Evolutionary conservation across 2,797 vertebrate species (phyloP).

Genomic region (Sebastes iracundus): DNA sequence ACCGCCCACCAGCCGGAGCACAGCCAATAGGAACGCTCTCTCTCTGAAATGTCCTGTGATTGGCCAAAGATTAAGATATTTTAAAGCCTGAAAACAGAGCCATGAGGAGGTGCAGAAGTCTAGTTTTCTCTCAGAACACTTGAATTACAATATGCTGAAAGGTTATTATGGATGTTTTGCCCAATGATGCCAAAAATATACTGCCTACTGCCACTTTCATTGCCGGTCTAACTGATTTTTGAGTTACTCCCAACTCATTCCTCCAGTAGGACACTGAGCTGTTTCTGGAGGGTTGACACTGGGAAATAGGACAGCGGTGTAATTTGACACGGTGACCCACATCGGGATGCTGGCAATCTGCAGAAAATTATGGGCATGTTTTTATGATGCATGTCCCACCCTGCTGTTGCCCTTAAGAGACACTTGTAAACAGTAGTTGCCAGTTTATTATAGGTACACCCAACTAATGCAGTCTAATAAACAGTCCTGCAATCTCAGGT

Average conservation of each 20-base stretch:
- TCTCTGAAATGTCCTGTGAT: too few species aligned
- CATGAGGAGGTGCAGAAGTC: too few species aligned
- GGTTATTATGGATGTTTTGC: too few species aligned
- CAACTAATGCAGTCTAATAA: not conserved
- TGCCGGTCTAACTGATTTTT: not conserved
- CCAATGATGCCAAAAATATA: too few species aligned
- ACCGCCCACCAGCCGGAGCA: too few species aligned
- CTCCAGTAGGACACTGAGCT: not conserved
- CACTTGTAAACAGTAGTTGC: not conserved
- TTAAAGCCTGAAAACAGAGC: too few species aligned
- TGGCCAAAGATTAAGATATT: too few species aligned
- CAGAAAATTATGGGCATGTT: not conserved
- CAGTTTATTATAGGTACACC: not conserved
- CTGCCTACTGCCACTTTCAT: too few species aligned
- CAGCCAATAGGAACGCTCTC: too few species aligned
- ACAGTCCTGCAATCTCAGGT: not conserved
- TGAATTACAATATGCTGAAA: too few species aligned
- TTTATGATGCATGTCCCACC: not conserved
- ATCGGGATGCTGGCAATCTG: not conserved
- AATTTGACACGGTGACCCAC: not conserved
- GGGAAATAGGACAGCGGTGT: not conserved
- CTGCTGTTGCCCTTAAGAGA: not conserved
- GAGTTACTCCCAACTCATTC: not conserved
- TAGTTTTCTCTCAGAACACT: too few species aligned
- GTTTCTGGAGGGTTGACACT: not conserved